Evolutionary conservation across 2,113 vertebrate species (phyloP), one percentile per base, ranked within the genome.

Genomic region (Laticauda laticaudata): DNA sequence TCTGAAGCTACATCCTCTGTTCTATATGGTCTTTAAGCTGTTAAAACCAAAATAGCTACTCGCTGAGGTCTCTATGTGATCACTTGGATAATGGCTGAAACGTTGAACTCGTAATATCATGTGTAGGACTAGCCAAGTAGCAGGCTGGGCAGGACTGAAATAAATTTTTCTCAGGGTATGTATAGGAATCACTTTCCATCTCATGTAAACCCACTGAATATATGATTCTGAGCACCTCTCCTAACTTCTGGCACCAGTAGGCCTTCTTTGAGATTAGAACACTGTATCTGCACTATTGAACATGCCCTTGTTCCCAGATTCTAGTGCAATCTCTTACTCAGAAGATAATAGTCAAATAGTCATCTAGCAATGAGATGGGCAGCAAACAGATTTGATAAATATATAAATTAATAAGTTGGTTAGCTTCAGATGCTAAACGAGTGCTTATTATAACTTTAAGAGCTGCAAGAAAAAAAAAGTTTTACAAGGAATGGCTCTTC

Each of bases 91-190:
- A 86, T 61, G 75, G 29, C 90, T 56, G 61, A 61, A 34, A 87
- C 11, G 9, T 23, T 10, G 75, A 85, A 85, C 64, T 88, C 54
- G 54, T 64, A n/a, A n/a, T 20, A 57, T n/a, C 20, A 8, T 23
- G 20, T 26, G 21, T n/a, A 59, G 55, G 43, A 75, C 12, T 51
- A 59, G 88, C 92, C 69, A 85, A 10, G 20, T 24, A 53, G 88
- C n/a, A 53, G 55, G 88, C 89, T n/a, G 43, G n/a, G 88, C 87
- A 86, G n/a, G 45, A 89, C 24, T 64, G 24, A 94, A 89, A 59
- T 86, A 48, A 85, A 21, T 57, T 87, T 90, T 92, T 93, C 88
- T 92, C 88, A 87, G 88, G 91, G 75, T 86, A 86, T 92, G 57
- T 90, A 89, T 54, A 59, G 69, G 56, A 56, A 64, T 89, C 69